phyloP scores from a whole-genome alignment of 1,140 invertebrate species.

The Cataglyphis hispanica region DNA sequence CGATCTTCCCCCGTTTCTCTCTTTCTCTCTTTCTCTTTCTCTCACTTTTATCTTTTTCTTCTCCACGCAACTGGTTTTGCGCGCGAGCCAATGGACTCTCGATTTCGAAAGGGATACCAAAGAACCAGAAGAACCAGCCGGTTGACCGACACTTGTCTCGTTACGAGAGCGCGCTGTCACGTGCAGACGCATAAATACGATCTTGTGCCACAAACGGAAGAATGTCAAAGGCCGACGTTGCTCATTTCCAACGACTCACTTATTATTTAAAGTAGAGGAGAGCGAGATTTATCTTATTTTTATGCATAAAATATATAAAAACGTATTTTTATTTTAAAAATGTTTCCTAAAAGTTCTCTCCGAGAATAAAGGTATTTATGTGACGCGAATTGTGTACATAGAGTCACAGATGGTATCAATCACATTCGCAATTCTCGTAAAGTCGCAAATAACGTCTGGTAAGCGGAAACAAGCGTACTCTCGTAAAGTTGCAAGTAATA shows the following conservation, averaged over 20 bases:
- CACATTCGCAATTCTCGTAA: background rate
- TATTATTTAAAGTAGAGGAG: background rate
- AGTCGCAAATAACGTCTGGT: background rate
- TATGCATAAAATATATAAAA: background rate
- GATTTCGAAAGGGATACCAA: conserved; percentile 73
- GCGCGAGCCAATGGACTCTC: conserved; percentile 74
- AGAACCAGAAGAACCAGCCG: conserved; percentile 64
- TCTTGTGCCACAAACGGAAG: conserved; percentile 48
- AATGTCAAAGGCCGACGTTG: conserved; percentile 26
- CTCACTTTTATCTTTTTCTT: conserved; percentile 62
- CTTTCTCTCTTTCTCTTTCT: background rate
- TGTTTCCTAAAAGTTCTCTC: too few species aligned
- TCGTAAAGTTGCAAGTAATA: conserved; percentile 38
- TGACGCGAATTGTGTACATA: too few species aligned
- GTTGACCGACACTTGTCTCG: conserved; percentile 67
- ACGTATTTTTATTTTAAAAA: background rate
- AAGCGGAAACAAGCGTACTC: background rate
- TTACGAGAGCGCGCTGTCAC: conserved; percentile 70
- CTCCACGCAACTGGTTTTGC: conserved; percentile 74
- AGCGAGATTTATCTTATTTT: background rate
- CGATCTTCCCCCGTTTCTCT: conserved; percentile 4
- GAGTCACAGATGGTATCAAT: background rate
- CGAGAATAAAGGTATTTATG: too few species aligned
- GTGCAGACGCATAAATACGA: conserved; percentile 62
- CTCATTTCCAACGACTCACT: background rate